Evolutionary conservation across 2,113 vertebrate species (phyloP), one percentile per base, ranked within the genome.

Genomic region (Amphilophus citrinellus): DNA sequence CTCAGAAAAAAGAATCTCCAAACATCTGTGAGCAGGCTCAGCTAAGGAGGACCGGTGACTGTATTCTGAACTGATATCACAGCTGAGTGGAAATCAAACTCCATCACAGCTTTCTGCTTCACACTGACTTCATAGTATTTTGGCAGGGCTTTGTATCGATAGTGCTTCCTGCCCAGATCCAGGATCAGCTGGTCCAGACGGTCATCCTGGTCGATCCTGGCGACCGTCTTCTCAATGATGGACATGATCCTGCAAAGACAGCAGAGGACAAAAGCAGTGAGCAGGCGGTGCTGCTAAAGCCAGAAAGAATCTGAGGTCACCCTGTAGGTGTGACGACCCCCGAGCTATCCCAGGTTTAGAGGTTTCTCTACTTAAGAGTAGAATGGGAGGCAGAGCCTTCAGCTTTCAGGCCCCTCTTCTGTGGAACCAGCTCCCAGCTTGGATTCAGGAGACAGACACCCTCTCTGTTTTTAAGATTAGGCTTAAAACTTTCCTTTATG

Each of bases 121-220:
- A 56, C 10, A 75, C 68, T 75, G 68, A 57, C 71, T 22, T 75
- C 10, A 3, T 75, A 75, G 20, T 57, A 75, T 75, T 75, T 75
- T 15, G 71, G 30, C 50, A 75, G 71, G 30, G 50, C 71, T 35
- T 37, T 57, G 71, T 75, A 75, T 20, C 57, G 71, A 30, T 57
- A 75, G 56, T 75, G 71, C 71, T 75, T 75, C 30, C 50, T 75
- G 71, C 71, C 71, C 27, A 75, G 30, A 57, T 57, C 71, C 30
- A 75, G 30, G 30, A 75, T 57, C 71, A 75, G 50, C 50, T 22
- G 27, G 24, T 35, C 27, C 50, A 75, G 71, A 37, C 20, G 20
- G 17, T 75, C 20, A 3, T 75, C 71, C 18, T 75, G 30, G 50
- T 75, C 30, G 1, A 75, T 57, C 50, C 71, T 75, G 50, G 71